phyloP scores from a whole-genome alignment of 2,888 invertebrate species.

The Melanophora roralis region DNA sequence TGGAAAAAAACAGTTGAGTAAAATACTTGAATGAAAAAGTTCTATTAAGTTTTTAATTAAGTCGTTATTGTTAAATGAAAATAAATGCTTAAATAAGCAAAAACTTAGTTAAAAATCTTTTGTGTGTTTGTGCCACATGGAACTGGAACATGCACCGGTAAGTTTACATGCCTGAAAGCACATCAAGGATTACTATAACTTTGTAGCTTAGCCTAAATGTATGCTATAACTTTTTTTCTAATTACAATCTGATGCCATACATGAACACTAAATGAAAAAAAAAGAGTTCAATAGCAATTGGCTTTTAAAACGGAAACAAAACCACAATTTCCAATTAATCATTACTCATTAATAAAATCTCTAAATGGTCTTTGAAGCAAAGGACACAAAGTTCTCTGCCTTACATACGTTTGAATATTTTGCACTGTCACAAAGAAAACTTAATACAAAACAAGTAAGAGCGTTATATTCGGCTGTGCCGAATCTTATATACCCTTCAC shows the following conservation, averaged over 20 bases:
- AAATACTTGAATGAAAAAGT: neutral
- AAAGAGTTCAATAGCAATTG: conserved; percentile 19
- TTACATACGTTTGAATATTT: neutral
- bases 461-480: no score
- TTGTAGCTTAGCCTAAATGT: neutral
- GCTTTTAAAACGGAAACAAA: conserved; percentile 23
- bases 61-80: conserved; percentile 55
- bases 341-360: conserved; percentile 55
- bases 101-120: conserved; percentile 47
- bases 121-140: conserved; percentile 12
- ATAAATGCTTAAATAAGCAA: conserved; percentile 60
- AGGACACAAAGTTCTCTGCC: neutral
- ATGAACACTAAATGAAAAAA: neutral
- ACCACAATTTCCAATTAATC: conserved; percentile 59
- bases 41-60: conserved; percentile 54
- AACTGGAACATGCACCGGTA: neutral
- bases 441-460: neutral
- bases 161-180: conserved; percentile 11
- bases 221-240: conserved; percentile 17
- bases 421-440: neutral
- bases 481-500: no score
- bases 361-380: conserved; percentile 46
- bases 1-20: neutral
- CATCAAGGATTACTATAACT: conserved; percentile 12
- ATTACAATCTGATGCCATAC: neutral